Evolutionary conservation across 2,888 invertebrate species (phyloP).

Genomic region (Hanleya hanleyi): DNA sequence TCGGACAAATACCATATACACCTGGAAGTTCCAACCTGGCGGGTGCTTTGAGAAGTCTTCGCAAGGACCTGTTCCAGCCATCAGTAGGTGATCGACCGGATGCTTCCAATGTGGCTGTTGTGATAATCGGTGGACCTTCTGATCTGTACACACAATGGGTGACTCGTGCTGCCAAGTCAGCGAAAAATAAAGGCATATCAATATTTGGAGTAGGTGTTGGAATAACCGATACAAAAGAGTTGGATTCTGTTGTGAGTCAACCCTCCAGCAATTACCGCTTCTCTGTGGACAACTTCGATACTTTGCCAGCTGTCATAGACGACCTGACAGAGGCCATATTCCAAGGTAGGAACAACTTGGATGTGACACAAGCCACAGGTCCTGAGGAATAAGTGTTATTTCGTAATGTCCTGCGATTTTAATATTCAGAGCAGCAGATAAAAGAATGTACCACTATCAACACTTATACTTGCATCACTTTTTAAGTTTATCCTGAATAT

Average conservation of each 20-base stretch:
- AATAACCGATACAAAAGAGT: conserved; percentile 19
- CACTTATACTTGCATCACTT: no score
- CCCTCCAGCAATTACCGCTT: conserved; percentile 23
- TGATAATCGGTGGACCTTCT: conserved; percentile 44
- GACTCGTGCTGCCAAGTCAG: conserved; percentile 18
- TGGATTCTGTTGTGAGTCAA: conserved; percentile 30
- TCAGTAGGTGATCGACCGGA: conserved; percentile 30
- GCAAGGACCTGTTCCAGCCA: conserved; percentile 27
- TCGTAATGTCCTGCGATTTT: no score
- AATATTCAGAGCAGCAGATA: no score
- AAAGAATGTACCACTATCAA: no score
- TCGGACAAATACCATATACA: conserved; percentile 35
- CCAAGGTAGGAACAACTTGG: conserved; percentile 9
- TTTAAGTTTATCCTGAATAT: no score
- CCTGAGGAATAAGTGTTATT: no score
- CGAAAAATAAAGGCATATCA: neutral
- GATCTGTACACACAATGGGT: conserved; percentile 31
- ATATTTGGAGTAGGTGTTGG: conserved; percentile 2
- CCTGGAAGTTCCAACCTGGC: conserved; percentile 36
- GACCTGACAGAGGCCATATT: neutral
- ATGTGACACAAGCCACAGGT: no score
- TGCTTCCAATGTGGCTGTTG: conserved; percentile 25
- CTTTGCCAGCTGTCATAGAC: neutral
- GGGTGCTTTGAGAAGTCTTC: conserved; percentile 23
- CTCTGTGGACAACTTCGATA: conserved; percentile 4